Evolutionary conservation across 53 echinoderm and acorn worm genomes (phyloP).

Genomic region (Paelopatides confundens): DNA sequence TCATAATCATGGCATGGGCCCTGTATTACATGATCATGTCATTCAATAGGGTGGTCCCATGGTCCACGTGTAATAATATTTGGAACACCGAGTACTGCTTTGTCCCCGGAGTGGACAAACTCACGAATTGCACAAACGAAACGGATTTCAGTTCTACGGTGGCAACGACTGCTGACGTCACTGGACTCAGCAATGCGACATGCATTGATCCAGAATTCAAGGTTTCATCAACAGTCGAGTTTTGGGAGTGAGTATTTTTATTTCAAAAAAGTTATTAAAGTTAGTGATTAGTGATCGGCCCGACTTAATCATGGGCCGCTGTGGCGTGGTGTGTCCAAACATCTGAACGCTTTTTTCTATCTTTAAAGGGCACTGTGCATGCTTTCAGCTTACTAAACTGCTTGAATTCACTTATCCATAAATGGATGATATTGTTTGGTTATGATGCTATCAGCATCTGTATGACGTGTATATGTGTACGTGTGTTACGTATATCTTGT

Average conservation of each 20-base stretch:
- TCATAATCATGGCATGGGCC: constrained; percentile 94
- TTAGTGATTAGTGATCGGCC: no score
- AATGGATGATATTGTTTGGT: no score
- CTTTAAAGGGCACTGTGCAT: no score
- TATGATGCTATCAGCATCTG: no score
- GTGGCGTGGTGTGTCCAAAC: no score
- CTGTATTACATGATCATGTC: constrained; percentile 98
- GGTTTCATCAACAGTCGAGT: constrained; percentile 74
- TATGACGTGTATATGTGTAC: no score
- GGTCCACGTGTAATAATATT: constrained; percentile 86
- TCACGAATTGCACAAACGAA: constrained; percentile 30
- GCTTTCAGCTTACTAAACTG: no score
- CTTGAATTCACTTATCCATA: no score
- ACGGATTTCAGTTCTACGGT: constrained; percentile 17
- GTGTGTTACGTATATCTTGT: no score
- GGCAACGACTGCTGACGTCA: not conserved
- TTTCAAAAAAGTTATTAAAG: no score
- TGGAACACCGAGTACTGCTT: constrained; percentile 85
- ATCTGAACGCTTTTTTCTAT: no score
- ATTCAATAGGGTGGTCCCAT: constrained; percentile 84
- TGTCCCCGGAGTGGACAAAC: constrained; percentile 55
- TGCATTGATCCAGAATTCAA: constrained; percentile 20
- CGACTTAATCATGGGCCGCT: no score
- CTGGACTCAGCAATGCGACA: not conserved
- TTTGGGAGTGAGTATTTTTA: constrained; percentile 92